Evolutionary conservation across 64 coral and sea anemone genomes (phyloP), one percentile per base, ranked within the genome.

Genomic region (Dendrophyllia cribrosa): DNA sequence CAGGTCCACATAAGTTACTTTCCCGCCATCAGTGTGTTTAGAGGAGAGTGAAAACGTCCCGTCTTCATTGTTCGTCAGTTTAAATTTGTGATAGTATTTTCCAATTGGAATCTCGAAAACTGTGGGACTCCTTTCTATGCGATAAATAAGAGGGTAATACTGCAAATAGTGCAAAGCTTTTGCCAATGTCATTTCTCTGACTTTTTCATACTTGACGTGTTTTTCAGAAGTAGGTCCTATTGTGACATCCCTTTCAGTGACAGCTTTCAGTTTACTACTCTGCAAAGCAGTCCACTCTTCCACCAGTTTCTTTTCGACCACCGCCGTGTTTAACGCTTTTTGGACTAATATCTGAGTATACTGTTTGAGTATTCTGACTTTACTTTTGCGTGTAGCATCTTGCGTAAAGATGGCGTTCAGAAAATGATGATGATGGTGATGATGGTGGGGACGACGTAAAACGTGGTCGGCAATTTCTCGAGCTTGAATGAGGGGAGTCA

Each of bases 131-230:
- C 0, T 56, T 11, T 56, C 52, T 56, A 0, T 3, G 11, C 52
- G 6, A 11, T 56, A 56, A 56, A 56, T 1, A 56, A 56, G 52
- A 11, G 52, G 52, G 52, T 56, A 56, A 56, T 8, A 56, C 52
- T 56, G 52, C 52, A 56, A 1, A 56, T 8, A 56, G 6, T 56
- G 52, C 1, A 56, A 56, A 56, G 52, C 52, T 56, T 56, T 3
- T 11, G 0, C 3, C 6, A 56, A 11, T 56, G 52, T 22, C 34
- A 87, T 14, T 11, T 11, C 19, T 19, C 85, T 67, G 14, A 34
- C 45, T 72, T 53, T 87, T 72, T 73, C 85, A 87, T 74, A 87
- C 5, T 6, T 87, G 11, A 87, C 22, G 22, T 58, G 85, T 74
- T 87, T 87, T 73, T 56, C 85, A 34, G 34, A 1, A 34, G 34